A percentile compares a stretch with the other conserved stretches of the same genome.
Evolutionary conservation across 2,797 vertebrate species (phyloP).

Genomic region (Phylloscopus collybita): DNA sequence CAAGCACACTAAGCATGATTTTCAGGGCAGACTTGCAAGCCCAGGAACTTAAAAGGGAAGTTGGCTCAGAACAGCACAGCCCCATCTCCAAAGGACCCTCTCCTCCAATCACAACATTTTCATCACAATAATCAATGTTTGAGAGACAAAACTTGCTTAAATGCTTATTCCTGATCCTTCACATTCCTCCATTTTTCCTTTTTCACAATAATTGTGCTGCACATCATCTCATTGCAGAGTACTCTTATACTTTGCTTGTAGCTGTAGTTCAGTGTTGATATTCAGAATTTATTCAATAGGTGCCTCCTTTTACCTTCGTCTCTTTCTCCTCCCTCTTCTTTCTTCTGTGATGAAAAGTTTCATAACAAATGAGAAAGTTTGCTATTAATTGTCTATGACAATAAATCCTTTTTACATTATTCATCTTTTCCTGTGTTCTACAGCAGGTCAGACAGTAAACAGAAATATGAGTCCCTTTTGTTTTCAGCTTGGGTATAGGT

Average conservation of each 20-base stretch:
- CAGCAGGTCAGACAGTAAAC: background rate
- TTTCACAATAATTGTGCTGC: background rate
- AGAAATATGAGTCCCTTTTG: background rate
- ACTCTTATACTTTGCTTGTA: background rate
- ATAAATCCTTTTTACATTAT: background rate
- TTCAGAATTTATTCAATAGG: background rate
- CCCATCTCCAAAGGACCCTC: background rate
- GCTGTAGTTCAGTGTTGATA: background rate
- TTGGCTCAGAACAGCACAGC: background rate
- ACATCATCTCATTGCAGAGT: background rate
- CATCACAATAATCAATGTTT: background rate
- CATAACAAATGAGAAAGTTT: background rate
- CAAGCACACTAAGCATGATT: background rate
- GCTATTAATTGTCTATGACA: background rate
- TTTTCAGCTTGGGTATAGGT: background rate
- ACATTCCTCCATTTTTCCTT: background rate
- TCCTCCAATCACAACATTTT: background rate
- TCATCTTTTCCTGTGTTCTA: background rate
- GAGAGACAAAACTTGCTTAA: background rate
- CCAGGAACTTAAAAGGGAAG: background rate
- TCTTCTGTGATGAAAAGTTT: background rate
- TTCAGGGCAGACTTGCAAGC: background rate
- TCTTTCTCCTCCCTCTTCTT: background rate
- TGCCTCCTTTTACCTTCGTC: background rate
- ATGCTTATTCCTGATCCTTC: background rate